Base-by-base conservation (phyloP, 2,113 vertebrate species). In the Pelvicachromis taeniatus region DNA sequence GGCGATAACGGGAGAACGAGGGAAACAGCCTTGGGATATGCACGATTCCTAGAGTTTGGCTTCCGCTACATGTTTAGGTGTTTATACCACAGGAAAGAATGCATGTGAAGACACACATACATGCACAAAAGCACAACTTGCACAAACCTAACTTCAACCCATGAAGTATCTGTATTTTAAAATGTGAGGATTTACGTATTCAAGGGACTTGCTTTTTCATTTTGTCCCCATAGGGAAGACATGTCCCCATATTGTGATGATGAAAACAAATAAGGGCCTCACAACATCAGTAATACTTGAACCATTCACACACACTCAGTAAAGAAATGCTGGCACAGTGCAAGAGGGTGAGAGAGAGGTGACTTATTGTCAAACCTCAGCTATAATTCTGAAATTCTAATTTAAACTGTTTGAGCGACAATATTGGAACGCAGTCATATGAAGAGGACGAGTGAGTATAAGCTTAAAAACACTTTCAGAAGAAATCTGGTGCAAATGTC, bases 301-400 rank as follows among this genome's bases (percentile, higher is more conserved):
- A 73, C 68, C 68, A 29, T 19, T 29, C 42, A 38, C 13, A 45
- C 4, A 26, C 8, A 16, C n/a, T 4, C 61, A 42, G 35, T 42
- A 68, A 40, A 78, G 3, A 75, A 55, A 4, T 16, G 31, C 50
- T 63, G 45, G 61, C 61, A 75, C 35, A 83, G 80, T 45, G n/a
- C 2, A 31, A 58, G 10, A 61, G 23, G 33, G 31, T 12, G n/a
- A 82, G 63, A 56, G 63, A 56, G 53, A 85, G 54, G 77, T 56
- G 83, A 87, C 78, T 88, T 84, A 77, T 58, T 85, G 82, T 89
- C 73, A 77, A 75, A 63, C 50, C 85, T 92, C 54, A 73, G 77
- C 87, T 81, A 63, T 90, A 93, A 92, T 78, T 90, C 81, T 82
- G 73, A 91, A 88, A 88, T 77, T 84, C 61, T 84, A 80, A 92